Conservation (phyloP, 2,888 invertebrate genomes). For the Zaprionus bogoriensis region DNA sequence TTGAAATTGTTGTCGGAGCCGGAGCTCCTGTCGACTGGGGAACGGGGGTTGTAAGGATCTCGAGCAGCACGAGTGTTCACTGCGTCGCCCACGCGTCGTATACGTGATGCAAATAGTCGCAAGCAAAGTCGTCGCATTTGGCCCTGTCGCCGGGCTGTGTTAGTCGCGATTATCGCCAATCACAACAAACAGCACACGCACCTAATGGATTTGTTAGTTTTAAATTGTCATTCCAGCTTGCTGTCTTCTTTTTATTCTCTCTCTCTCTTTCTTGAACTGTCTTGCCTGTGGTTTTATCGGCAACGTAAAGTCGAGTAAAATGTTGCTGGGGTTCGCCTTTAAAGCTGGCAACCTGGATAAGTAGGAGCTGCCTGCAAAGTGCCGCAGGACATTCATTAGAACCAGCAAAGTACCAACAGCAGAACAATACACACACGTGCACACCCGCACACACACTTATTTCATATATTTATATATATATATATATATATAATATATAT, state of each 20-base stretch:
- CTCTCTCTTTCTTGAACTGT: not conserved
- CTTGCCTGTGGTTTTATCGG: no score
- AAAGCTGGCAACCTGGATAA: slow-evolving; percentile 22
- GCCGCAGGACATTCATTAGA: slow-evolving; percentile 64
- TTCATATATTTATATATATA: not conserved
- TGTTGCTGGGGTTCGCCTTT: slow-evolving; percentile 3
- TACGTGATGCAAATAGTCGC: slow-evolving; percentile 21
- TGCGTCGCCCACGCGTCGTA: slow-evolving; percentile 5
- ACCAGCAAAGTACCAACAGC: slow-evolving; percentile 2
- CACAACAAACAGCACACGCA: slow-evolving; percentile 17
- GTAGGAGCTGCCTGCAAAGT: slow-evolving; percentile 22
- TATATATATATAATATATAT: not conserved
- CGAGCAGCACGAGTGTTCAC: not conserved
- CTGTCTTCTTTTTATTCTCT: not conserved
- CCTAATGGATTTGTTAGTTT: slow-evolving; percentile 25
- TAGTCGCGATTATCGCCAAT: slow-evolving; percentile 37
- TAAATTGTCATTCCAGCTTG: not conserved
- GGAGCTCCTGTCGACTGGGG: slow-evolving; percentile 1
- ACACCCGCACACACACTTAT: not conserved
- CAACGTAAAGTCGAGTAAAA: slow-evolving; percentile 9
- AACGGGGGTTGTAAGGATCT: not conserved
- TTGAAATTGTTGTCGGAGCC: slow-evolving; percentile 48
- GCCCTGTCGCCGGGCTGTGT: not conserved
- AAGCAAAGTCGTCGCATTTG: slow-evolving; percentile 9
- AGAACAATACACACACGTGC: slow-evolving; percentile 11